Evolutionary conservation across 2,797 vertebrate species (phyloP), one percentile per base, ranked within the genome.

Genomic region (Avahi laniger): DNA sequence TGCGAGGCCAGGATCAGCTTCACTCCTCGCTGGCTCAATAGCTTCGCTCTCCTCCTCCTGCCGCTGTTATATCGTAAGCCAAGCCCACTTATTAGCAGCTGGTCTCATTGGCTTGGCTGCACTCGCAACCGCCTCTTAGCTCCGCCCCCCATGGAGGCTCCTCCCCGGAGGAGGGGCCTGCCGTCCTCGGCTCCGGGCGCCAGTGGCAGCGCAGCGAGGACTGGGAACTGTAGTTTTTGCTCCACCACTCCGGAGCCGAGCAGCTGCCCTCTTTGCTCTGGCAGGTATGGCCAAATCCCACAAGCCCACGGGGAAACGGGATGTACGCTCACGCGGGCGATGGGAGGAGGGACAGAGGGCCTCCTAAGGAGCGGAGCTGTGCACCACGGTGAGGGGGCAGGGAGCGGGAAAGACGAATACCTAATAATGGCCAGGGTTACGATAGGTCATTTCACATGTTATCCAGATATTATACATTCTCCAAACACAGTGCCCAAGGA

Each of bases 91-190:
- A 81, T 94, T 93, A 89, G 95, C 97, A 85, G 95, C 92, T 61
- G 30, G 52, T 84, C 97, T 97, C 98, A 98, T 98, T 98, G 98
- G 98, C 96, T 98, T 41, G 91, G 92, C 97, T 94, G 84, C 48
- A 91, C 96, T 92, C 97, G 93, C 97, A 67, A 96, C 97, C 89
- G 61, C 89, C 96, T 61, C 93, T 75, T 41, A 26, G 26, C 97
- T 13, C 95, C 97, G 96, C 97, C 97, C 94, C 87, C 87, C 61
- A 1, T 7, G 1, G 7, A 88, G 83, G 89, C 97, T 84, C 96
- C 97, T 0, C 97, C 97, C 92, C 24, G 1, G 72, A 63, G 97
- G 96, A 0, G 97, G 95, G 81, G 93, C 86, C 92, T 76, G 76
- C 38, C 28, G 33, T 28, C 92, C 84, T 48, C 67, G 5, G 61